Evolutionary conservation across 2,888 invertebrate genomes (phyloP), one percentile per base, ranked within the genome.

Genomic region (Ashinkailepas kermadecensis): DNA sequence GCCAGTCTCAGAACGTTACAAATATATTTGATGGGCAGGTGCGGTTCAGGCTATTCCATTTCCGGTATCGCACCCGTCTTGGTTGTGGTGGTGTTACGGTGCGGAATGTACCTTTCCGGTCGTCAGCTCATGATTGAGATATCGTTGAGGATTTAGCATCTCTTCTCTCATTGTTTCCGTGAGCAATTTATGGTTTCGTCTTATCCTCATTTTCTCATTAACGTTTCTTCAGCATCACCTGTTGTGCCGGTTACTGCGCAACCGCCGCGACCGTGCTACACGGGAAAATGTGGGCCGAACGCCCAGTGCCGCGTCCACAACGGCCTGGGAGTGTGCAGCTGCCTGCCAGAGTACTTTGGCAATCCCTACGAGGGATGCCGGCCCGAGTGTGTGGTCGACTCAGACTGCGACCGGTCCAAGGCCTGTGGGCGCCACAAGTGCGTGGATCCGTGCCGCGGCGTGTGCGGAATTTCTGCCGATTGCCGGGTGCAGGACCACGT

Each of bases 261-360:
- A 21, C 54, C 54, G 23, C 23, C 23, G 21, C 84, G 86, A 82
- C 86, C 86, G 67, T 86, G 86, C 81, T 57, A 81, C 59, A 80
- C 82, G 15, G 78, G 78, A 54, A 65, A 81, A n/a, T 94, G 94
- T 87, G 94, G 94, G 84, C 89, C 92, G 84, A 92, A 93, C 87
- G 92, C 94, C 56, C 92, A 92, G 87, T 94, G 94, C 88, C 90
- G 89, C 85, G 92, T 93, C 81, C 88, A 91, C 84, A 93, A 93
- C 88, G 94, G 94, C 87, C 91, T 92, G 85, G 93, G 94, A 83
- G 91, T 92, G 86, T 94, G 94, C 88, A 90, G 90, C 86, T 94
- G 94, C 88, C 89, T 92, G 83, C 90, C 85, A 79, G 85, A 85
- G 56, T 85, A 84, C 78, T 84, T 84, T 2, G 86, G 86, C 54